Evolutionary conservation across 2,113 vertebrate species (phyloP), one percentile per base, ranked within the genome.

Genomic region (Atractosteus spatula): DNA sequence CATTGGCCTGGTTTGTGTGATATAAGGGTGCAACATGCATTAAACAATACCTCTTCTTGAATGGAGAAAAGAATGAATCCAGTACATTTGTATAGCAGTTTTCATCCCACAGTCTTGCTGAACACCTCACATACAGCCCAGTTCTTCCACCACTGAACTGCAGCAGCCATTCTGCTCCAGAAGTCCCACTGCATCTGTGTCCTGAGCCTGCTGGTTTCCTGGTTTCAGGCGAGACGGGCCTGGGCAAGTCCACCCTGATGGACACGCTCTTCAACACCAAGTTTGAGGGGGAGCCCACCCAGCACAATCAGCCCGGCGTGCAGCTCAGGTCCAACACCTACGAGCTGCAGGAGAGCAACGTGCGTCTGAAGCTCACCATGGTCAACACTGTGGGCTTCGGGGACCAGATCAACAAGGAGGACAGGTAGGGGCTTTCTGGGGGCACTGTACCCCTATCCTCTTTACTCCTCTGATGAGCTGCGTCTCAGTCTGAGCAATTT

Each of bases 201-300:
- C 29, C 69, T 57, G 59, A 12, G 16, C 11, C 11, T 66, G 3
- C 51, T 41, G 41, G 42, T 47, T 66, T 43, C 76, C 75, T 82
- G 68, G 71, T 79, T 75, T 56, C 64, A 99, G 97, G 97, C 13
- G 97, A 99, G 89, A 99, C 96, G 0, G 97, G 97, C 56, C 91
- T 99, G 78, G 97, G 97, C 57, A 99, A 98, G 82, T 98, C 97
- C 56, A 99, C 96, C 12, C 90, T 99, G 65, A 98, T 99, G 96
- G 97, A 99, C 81, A 98, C 97, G 0, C 88, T 99, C 85, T 99
- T 99, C 88, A 99, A 99, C 85, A 99, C 97, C 83, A 99, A 96
- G 86, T 97, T 98, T 65, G 95, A 98, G 84, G 94, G 93, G 1
- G 96, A 99, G 54, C 94, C 96, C 55, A 94, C 93, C 0, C 94